A percentile compares a stretch with the other conserved stretches of the same genome.
Evolutionary conservation across 1,140 invertebrate species (phyloP).

Genomic region (Drosophila willistoni): DNA sequence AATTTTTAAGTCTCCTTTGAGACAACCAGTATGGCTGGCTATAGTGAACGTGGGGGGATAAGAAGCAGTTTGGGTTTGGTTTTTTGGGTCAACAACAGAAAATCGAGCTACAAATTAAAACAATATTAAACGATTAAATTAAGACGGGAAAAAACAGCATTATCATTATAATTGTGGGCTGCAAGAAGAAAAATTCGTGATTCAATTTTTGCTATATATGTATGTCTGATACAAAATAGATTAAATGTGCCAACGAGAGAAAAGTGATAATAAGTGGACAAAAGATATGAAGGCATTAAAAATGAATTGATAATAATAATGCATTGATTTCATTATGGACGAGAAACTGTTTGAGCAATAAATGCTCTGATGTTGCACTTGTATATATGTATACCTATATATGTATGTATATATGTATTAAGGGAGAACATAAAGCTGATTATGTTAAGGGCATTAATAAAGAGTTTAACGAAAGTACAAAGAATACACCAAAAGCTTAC

Average conservation of each 20-base stretch:
- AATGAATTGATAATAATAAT: conserved; percentile 27
- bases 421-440: not conserved
- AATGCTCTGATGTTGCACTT: not conserved
- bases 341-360: conserved; percentile 28
- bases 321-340: conserved; percentile 34
- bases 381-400: too few species aligned
- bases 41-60: not conserved
- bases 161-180: conserved; percentile 39
- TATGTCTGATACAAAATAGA: not conserved
- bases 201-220: conserved; percentile 33
- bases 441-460: not conserved
- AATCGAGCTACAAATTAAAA: conserved; percentile 52
- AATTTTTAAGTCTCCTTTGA: conserved; percentile 5
- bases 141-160: conserved; percentile 16
- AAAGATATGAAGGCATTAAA: conserved; percentile 31
- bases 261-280: conserved; percentile 27
- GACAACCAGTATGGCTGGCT: not conserved
- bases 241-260: conserved; percentile 23
- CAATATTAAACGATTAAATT: conserved; percentile 73
- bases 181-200: conserved; percentile 28
- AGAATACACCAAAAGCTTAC: too few species aligned
- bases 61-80: not conserved
- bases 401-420: not conserved
- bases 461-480: too few species aligned
- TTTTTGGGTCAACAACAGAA: conserved; percentile 47